Percentiles rank a stretch among this genome's conserved stretches.
Evolutionary conservation across 2,888 invertebrate genomes (phyloP).

Genomic region (Bugula neritina): DNA sequence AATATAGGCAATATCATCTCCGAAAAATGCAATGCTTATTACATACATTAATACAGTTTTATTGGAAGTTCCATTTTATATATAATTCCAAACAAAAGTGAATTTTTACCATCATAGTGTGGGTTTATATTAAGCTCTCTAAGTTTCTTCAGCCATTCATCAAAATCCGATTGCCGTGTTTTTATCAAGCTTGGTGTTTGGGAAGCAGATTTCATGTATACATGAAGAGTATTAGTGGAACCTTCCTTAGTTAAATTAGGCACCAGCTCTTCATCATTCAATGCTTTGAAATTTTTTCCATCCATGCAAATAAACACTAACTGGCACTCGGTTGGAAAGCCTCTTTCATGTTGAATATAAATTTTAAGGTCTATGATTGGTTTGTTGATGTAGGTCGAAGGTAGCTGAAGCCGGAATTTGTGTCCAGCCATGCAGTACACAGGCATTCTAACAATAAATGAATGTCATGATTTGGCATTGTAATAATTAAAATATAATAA

Average conservation of each 20-base stretch:
- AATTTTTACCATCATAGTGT: background rate
- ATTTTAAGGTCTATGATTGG: background rate
- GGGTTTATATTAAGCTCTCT: background rate
- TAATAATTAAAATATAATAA: too few species aligned
- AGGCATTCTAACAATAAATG: background rate
- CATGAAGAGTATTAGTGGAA: background rate
- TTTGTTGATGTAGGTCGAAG: background rate
- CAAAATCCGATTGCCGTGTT: conserved; percentile 15
- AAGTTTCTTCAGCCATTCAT: conserved; percentile 4
- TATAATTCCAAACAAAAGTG: too few species aligned
- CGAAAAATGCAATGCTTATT: too few species aligned
- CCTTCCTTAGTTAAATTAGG: background rate
- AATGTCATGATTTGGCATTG: too few species aligned
- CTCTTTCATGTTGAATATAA: background rate
- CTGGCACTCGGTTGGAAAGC: conserved; percentile 8
- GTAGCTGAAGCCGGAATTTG: background rate
- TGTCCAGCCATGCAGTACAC: background rate
- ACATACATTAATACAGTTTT: too few species aligned
- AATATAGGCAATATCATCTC: background rate
- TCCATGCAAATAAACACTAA: background rate
- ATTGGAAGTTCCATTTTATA: too few species aligned
- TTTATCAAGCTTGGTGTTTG: background rate
- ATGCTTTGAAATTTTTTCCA: background rate
- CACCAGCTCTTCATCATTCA: background rate
- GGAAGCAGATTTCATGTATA: background rate